phyloP scores from a whole-genome alignment of 2,888 invertebrate species.

The Athalia cordata region DNA sequence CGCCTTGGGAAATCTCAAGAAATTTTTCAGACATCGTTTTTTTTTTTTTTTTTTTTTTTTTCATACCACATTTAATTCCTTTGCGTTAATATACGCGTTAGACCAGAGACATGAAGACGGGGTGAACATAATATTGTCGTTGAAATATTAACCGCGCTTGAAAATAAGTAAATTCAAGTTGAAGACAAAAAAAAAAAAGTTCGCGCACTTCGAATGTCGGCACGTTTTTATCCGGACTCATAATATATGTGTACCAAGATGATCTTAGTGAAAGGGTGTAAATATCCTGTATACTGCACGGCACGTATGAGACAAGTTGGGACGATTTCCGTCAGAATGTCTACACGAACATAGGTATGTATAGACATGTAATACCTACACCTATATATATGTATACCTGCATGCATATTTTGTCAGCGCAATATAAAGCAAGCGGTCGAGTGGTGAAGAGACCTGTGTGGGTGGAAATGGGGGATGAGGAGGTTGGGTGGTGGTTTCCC shows the following conservation, averaged over 20 bases:
- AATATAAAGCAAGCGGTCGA: too few relatives aligned
- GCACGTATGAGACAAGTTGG: too few relatives aligned
- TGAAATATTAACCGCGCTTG: background rate
- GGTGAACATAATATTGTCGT: background rate
- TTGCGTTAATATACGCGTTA: background rate
- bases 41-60: too few relatives aligned
- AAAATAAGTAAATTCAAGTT: too few relatives aligned
- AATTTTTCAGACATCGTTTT: background rate
- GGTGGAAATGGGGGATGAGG: slow-evolving; percentile 27
- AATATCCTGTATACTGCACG: too few relatives aligned
- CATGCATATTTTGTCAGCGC: too few relatives aligned
- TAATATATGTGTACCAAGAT: background rate
- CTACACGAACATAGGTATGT: background rate
- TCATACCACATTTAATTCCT: background rate
- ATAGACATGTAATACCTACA: background rate
- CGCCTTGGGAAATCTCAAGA: too few relatives aligned
- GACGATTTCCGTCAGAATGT: slow-evolving; percentile 21
- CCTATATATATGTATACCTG: too few relatives aligned
- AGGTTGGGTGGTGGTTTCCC: slow-evolving; percentile 1
- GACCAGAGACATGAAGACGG: background rate
- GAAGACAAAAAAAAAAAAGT: too few relatives aligned
- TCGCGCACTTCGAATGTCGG: too few relatives aligned
- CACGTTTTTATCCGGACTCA: too few relatives aligned
- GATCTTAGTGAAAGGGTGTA: slow-evolving; percentile 9
- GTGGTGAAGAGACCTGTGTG: background rate